phyloP scores from a whole-genome alignment of 2,888 invertebrate species.

The Iphiclides podalirius region DNA sequence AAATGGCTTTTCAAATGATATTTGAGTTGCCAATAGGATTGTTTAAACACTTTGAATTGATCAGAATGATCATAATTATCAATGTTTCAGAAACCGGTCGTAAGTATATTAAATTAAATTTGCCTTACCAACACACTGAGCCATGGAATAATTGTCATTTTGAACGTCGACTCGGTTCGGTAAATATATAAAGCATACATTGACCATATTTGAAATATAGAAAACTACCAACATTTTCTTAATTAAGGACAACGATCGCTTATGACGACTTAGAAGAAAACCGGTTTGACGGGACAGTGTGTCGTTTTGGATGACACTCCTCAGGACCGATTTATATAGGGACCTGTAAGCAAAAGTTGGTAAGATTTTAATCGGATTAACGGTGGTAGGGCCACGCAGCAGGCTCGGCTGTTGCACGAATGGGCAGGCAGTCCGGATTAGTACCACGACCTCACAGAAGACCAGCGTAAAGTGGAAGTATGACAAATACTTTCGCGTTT shows the following conservation, averaged over 20 bases:
- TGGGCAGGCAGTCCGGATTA: no score
- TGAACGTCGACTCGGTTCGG: slow-evolving; percentile 45
- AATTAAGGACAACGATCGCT: slow-evolving; percentile 39
- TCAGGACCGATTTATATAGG: slow-evolving; percentile 36
- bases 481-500: no score
- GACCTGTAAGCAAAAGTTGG: slow-evolving; percentile 37
- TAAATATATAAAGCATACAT: slow-evolving; percentile 45
- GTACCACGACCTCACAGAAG: no score
- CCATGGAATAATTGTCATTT: slow-evolving; percentile 48
- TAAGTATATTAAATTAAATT: neutral
- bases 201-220: slow-evolving; percentile 40
- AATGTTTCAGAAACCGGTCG: no score
- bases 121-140: slow-evolving; percentile 58
- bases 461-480: no score
- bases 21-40: no score
- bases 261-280: slow-evolving; percentile 38
- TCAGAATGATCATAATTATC: no score
- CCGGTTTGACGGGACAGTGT: slow-evolving; percentile 33
- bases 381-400: no score
- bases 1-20: no score
- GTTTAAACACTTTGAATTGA: no score
- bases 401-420: no score
- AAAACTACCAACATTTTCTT: slow-evolving; percentile 51
- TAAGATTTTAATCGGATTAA: no score
- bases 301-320: slow-evolving; percentile 43